These are phyloP conservation scores for Zoanthus gigantus DNA, from an alignment of 92 coral and sea anemone genomes.

Conservation along the genomic window DNA sequence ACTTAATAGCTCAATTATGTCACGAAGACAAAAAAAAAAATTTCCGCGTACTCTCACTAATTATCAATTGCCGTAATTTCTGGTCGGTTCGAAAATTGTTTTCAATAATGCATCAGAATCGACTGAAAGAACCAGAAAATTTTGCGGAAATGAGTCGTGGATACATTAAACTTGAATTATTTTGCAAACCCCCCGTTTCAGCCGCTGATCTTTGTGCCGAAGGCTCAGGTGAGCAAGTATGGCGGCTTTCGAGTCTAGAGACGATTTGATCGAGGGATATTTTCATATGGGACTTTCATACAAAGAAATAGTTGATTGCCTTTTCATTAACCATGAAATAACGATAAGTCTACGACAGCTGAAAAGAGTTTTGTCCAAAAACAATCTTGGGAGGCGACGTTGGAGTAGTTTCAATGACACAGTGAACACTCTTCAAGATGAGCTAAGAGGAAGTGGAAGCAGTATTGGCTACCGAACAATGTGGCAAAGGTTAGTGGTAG, in stretches of 20 bases:
- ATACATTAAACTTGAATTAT: too few relatives aligned
- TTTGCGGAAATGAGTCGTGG: too few relatives aligned
- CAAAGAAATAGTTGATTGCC: constrained; percentile 28
- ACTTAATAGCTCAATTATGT: too few relatives aligned
- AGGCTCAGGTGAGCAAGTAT: not conserved
- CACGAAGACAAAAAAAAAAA: too few relatives aligned
- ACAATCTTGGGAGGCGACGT: constrained; percentile 16
- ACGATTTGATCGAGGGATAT: constrained; percentile 38
- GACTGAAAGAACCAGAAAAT: too few relatives aligned
- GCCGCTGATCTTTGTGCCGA: constrained; percentile 1
- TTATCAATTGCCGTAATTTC: too few relatives aligned
- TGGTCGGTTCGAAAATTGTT: too few relatives aligned
- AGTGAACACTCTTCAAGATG: constrained; percentile 30
- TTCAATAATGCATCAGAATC: too few relatives aligned
- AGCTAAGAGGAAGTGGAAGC: not conserved
- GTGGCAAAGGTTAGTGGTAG: too few relatives aligned
- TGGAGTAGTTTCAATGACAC: not conserved
- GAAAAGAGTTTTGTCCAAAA: constrained; percentile 28
- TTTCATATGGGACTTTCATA: constrained; percentile 50
- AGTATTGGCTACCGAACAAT: not conserved
- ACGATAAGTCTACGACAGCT: constrained; percentile 39
- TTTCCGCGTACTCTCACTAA: too few relatives aligned
- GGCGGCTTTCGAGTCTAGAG: constrained; percentile 22
- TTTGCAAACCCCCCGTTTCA: not conserved
- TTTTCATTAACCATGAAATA: constrained; percentile 5